Conservation (phyloP, 2,888 invertebrate genomes). For the Monoplex corrugatus region DNA sequence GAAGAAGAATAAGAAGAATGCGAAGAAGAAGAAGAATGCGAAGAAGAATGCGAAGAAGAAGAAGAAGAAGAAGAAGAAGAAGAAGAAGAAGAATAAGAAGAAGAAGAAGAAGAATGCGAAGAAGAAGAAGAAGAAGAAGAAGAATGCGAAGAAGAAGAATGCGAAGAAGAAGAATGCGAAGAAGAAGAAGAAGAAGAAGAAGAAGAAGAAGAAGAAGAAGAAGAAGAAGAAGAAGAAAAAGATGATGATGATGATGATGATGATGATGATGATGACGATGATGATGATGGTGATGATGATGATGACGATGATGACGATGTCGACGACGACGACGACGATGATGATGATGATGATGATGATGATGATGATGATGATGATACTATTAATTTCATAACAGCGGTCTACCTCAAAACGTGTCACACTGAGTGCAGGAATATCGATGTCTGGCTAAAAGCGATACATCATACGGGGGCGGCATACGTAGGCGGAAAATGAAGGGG, state of each 20-base stretch:
- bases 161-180: background rate
- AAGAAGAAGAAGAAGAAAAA: too few species aligned
- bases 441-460: too few species aligned
- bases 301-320: background rate
- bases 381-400: too few species aligned
- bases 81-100: background rate
- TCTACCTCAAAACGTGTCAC: too few species aligned
- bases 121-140: background rate
- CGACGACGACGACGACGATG: background rate
- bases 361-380: too few species aligned
- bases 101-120: background rate
- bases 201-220: background rate
- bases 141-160: background rate
- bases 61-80: background rate
- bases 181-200: background rate
- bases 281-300: constrained; percentile 8
- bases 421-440: too few species aligned
- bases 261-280: background rate
- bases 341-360: too few species aligned
- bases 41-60: background rate
- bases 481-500: too few species aligned
- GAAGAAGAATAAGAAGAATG: background rate
- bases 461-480: too few species aligned
- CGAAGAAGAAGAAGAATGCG: background rate
- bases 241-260: constrained; percentile 17